A percentile compares a stretch with the other conserved stretches of the same genome.
These are phyloP conservation scores for Ferrisia virgata DNA, from an alignment of 2,888 invertebrate species.

Conservation along the genomic window DNA sequence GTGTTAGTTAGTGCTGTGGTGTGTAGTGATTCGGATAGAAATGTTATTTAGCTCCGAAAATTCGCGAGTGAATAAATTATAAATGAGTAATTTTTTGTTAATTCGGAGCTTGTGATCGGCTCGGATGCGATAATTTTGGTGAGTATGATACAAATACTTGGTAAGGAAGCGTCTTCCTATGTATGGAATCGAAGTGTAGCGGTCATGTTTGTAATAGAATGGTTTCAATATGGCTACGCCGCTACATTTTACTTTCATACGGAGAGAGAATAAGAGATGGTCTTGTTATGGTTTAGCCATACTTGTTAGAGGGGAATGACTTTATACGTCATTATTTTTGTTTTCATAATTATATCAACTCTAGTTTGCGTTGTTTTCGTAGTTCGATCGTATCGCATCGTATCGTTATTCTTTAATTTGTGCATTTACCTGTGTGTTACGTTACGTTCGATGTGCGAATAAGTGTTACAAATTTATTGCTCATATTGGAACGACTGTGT, in stretches of 20 bases:
- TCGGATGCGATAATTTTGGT: neutral
- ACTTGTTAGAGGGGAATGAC: slow-evolving; percentile 7
- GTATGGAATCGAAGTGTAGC: neutral
- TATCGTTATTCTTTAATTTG: neutral
- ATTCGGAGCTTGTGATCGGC: neutral
- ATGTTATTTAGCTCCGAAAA: neutral
- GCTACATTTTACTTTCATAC: neutral
- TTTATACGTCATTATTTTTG: neutral
- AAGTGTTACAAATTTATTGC: neutral
- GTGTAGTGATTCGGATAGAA: neutral
- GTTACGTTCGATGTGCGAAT: neutral
- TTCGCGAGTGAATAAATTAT: neutral
- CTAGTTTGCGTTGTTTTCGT: neutral
- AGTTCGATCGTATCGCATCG: neutral
- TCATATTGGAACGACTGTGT: too few species aligned
- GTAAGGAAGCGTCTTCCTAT: neutral
- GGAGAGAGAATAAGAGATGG: neutral
- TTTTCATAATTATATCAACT: neutral
- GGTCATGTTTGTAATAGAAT: neutral
- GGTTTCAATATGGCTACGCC: neutral
- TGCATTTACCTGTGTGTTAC: neutral
- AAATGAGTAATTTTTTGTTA: neutral
- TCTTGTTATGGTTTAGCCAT: neutral
- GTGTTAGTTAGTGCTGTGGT: neutral
- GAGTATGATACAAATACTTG: neutral